Conservation (phyloP, 2,113 vertebrate species). For the Grammomys surdaster region DNA sequence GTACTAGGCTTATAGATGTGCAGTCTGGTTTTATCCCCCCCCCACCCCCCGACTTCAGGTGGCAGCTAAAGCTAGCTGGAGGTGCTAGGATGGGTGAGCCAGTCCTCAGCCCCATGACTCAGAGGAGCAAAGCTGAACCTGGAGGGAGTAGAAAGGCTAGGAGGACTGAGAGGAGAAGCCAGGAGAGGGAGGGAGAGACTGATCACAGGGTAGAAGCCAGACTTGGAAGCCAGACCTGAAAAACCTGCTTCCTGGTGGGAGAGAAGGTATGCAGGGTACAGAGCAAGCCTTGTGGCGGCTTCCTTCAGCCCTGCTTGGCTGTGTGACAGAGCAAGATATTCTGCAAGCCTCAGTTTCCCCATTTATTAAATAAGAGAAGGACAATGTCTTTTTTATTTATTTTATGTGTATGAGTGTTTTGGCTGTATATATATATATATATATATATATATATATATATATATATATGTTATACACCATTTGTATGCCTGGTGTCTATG, state of each 20-base stretch:
- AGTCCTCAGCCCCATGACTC: neutral
- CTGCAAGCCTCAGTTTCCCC: conserved; percentile 13
- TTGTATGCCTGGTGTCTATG: neutral
- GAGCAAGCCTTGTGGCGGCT: neutral
- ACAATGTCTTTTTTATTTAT: neutral
- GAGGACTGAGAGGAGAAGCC: neutral
- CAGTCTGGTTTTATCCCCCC: neutral
- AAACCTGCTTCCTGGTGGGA: conserved; percentile 46
- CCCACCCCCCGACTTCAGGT: neutral
- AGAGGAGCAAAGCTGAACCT: neutral
- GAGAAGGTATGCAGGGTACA: neutral
- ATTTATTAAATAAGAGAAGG: neutral
- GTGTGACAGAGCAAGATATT: neutral
- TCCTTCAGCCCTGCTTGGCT: fast-evolving
- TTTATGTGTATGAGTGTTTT: too few relatives aligned
- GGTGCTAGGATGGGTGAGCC: neutral
- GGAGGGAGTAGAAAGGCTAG: neutral
- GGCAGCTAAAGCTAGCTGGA: neutral
- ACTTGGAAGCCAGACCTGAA: neutral
- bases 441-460: too few relatives aligned
- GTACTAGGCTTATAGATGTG: neutral
- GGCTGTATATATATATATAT: neutral
- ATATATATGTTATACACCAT: neutral
- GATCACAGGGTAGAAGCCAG: neutral
- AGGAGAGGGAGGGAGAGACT: conserved; percentile 10